Conservation (phyloP, 2,113 vertebrate species). For the Tor tambroides region DNA sequence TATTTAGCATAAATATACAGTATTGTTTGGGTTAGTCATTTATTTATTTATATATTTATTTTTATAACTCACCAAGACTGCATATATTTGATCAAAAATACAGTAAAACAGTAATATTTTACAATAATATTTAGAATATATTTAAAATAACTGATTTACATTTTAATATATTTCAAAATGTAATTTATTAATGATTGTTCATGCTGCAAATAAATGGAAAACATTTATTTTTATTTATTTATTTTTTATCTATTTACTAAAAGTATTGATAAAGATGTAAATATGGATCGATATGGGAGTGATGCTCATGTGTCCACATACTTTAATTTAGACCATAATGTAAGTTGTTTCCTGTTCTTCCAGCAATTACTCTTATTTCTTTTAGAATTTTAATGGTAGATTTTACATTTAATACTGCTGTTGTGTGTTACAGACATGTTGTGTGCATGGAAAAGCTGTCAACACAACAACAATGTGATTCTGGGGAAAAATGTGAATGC, state of each 20-base stretch:
- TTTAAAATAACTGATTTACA: background rate
- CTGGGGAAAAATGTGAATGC: background rate
- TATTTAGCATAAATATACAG: too few relatives aligned
- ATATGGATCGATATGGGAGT: background rate
- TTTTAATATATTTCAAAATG: background rate
- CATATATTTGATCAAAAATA: background rate
- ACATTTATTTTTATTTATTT: too few relatives aligned
- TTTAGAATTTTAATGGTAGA: background rate
- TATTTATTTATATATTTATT: too few relatives aligned
- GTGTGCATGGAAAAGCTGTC: conserved; percentile 1
- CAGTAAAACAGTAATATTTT: background rate
- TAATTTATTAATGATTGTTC: background rate
- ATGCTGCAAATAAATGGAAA: background rate
- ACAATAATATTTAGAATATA: background rate
- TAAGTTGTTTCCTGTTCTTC: background rate
- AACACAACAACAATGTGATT: conserved; percentile 2
- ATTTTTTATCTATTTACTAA: background rate
- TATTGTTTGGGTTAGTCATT: too few relatives aligned
- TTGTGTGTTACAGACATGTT: background rate
- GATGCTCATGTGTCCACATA: background rate
- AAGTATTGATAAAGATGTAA: background rate
- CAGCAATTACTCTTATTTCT: background rate
- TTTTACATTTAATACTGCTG: background rate
- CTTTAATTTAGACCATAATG: background rate
- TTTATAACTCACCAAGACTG: background rate